These are phyloP conservation scores for Phrynocephalus forsythii DNA, from an alignment of 2,797 vertebrate genomes.

Conservation along the genomic window DNA sequence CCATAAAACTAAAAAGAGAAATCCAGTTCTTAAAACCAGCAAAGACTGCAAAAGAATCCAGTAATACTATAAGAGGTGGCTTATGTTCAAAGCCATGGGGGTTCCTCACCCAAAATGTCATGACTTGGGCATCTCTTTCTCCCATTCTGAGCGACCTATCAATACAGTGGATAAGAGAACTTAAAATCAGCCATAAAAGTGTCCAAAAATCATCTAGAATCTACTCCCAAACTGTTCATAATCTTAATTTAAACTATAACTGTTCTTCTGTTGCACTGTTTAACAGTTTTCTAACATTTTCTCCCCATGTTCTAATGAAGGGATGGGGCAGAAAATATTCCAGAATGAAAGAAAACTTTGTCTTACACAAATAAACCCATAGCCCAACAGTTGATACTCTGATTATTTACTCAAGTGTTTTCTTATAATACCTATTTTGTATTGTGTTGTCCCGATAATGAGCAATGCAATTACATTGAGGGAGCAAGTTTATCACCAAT, in stretches of 20 bases:
- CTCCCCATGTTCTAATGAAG: neutral
- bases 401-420: neutral
- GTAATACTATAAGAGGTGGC: neutral
- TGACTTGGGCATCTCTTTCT: too few species aligned
- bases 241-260: neutral
- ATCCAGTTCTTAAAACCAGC: neutral
- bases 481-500: neutral
- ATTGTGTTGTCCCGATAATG: neutral
- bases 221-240: neutral
- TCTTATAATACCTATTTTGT: neutral
- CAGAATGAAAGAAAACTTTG: neutral
- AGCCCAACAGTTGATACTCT: neutral
- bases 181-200: neutral
- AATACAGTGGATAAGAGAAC: neutral
- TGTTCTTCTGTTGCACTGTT: neutral
- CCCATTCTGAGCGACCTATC: too few species aligned
- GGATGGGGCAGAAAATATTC: neutral
- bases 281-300: neutral
- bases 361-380: neutral
- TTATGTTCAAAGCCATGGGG: too few species aligned
- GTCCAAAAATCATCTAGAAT: neutral
- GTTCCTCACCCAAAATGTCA: too few species aligned
- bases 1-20: neutral
- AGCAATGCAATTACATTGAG: neutral
- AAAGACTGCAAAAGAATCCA: neutral